Evolutionary conservation across 2,113 vertebrate genomes (phyloP).

Genomic region (Rattus rattus): DNA sequence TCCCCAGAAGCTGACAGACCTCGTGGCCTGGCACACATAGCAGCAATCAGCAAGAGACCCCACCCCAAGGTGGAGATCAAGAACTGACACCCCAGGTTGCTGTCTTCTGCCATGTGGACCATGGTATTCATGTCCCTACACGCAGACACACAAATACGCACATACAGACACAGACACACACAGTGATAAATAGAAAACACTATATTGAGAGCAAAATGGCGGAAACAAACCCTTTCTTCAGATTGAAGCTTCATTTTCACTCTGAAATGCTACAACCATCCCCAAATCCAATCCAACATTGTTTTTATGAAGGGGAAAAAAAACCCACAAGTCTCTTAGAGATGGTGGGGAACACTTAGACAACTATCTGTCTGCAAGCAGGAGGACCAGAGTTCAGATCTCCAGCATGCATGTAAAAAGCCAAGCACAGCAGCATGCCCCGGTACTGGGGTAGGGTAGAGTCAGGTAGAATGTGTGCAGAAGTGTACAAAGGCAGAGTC

Average conservation of each 20-base stretch:
- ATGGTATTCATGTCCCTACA: too few relatives aligned
- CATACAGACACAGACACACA: background rate
- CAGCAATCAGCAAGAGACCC: background rate
- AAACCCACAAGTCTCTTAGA: background rate
- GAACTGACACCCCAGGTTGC: too few relatives aligned
- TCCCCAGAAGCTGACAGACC: background rate
- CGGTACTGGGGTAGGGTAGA: background rate
- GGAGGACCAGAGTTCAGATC: background rate
- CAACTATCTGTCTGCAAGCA: background rate
- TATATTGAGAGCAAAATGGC: background rate
- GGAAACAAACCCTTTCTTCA: slow-evolving; percentile 23
- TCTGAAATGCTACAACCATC: background rate
- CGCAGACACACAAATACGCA: background rate
- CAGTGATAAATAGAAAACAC: accelerated
- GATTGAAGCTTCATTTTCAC: background rate
- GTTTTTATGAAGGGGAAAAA: slow-evolving; percentile 16
- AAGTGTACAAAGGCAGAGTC: background rate
- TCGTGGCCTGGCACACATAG: background rate
- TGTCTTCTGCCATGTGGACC: background rate
- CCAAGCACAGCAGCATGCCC: background rate
- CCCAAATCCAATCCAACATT: slow-evolving; percentile 36
- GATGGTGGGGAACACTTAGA: background rate
- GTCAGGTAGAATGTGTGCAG: too few relatives aligned
- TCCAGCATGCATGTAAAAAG: background rate
- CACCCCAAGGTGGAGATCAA: background rate